phyloP scores from a whole-genome alignment of 2,797 vertebrate genomes.

The Amblyopsis hoosieri region DNA sequence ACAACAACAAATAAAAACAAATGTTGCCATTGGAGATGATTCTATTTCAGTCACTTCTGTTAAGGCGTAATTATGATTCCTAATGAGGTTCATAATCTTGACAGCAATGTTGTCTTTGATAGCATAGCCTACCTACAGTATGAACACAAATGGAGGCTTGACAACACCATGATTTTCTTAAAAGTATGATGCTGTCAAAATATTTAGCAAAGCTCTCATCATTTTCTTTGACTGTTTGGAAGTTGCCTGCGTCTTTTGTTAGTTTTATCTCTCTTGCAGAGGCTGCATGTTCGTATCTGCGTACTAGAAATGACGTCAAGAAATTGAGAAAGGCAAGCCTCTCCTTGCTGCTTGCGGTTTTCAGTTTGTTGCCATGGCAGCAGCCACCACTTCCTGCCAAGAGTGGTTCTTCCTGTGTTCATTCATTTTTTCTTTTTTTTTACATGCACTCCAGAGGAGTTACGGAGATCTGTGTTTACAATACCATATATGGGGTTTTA shows the following conservation, averaged over 20 bases:
- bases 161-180: constrained; percentile 41
- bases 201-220: constrained; percentile 23
- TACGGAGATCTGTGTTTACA: constrained; percentile 75
- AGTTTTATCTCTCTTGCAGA: constrained; percentile 63
- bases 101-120: constrained; percentile 35
- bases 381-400: constrained; percentile 83
- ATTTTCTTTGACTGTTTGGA: constrained; percentile 53
- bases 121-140: not conserved
- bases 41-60: constrained; percentile 49
- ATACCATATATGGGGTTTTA: constrained; percentile 78
- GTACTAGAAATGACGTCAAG: constrained; percentile 83
- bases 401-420: constrained; percentile 83
- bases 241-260: constrained; percentile 58
- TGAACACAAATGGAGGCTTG: constrained; percentile 52
- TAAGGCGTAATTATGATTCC: constrained; percentile 36
- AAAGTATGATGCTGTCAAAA: constrained; percentile 43
- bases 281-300: constrained; percentile 58
- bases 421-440: constrained; percentile 71
- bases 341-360: constrained; percentile 70
- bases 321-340: constrained; percentile 60
- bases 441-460: constrained; percentile 63
- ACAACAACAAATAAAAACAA: not conserved
- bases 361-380: constrained; percentile 82
- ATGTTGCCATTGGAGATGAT: constrained; percentile 14
- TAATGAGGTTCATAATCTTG: constrained; percentile 33